A percentile compares a stretch with the other conserved stretches of the same genome.
Evolutionary conservation across 2,113 vertebrate genomes (phyloP).

Genomic region (Macquaria ambigua): DNA sequence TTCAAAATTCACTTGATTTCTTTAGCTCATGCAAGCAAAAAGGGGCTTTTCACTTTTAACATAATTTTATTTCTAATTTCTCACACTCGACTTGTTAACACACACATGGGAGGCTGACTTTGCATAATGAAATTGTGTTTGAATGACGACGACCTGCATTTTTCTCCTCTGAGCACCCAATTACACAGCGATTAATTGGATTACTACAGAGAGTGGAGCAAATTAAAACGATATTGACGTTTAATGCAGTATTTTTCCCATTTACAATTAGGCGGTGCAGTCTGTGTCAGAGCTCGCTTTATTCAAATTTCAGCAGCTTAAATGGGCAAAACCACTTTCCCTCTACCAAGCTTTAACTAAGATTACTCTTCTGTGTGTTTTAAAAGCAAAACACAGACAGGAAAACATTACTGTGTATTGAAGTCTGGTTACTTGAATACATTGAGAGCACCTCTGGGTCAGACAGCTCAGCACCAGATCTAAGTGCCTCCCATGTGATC

Average conservation of each 20-base stretch:
- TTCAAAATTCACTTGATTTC: neutral
- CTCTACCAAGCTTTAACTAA: neutral
- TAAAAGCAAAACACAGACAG: neutral
- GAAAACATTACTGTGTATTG: neutral
- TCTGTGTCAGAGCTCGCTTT: slow-evolving; percentile 4
- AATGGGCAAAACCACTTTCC: neutral
- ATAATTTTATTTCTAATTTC: neutral
- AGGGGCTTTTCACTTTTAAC: slow-evolving; percentile 42
- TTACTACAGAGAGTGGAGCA: neutral
- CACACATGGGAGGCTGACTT: slow-evolving; percentile 27
- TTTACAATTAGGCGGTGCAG: neutral
- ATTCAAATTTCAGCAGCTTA: neutral
- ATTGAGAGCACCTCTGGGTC: slow-evolving; percentile 23
- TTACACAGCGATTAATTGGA: slow-evolving; percentile 12
- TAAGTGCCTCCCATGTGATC: slow-evolving; percentile 26
- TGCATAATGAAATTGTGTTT: slow-evolving; percentile 13
- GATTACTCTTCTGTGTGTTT: neutral
- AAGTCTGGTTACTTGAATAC: neutral
- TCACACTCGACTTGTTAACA: neutral
- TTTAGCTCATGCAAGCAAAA: neutral
- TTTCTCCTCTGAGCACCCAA: neutral
- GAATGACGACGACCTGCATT: neutral
- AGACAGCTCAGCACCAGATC: slow-evolving; percentile 17
- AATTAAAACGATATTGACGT: slow-evolving; percentile 5
- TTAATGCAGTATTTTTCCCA: neutral